A percentile compares a stretch with the other conserved stretches of the same genome.
Evolutionary conservation across 64 coral and sea anemone genomes (phyloP).

Genomic region (Dendronephthya gigantea): DNA sequence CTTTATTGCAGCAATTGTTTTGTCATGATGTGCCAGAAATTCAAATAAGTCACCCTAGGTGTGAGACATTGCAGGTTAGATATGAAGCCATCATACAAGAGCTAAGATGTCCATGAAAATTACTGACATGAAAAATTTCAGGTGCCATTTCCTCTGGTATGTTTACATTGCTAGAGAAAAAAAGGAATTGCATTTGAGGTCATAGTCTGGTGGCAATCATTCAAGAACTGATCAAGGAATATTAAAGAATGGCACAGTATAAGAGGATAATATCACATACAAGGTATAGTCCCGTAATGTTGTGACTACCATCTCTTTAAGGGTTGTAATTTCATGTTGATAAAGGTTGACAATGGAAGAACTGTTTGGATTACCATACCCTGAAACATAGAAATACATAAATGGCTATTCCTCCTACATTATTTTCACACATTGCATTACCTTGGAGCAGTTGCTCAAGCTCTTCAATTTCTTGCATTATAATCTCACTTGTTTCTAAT

Average conservation of each 20-base stretch:
- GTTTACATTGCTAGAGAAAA: background rate
- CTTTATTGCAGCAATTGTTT: background rate
- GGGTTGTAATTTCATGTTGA: background rate
- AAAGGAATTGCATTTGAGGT: background rate
- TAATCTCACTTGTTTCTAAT: background rate
- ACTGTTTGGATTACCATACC: conserved; percentile 7
- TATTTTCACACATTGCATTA: background rate
- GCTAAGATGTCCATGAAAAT: too few relatives aligned
- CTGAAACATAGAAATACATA: background rate
- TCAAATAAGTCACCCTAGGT: background rate
- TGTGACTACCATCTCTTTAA: background rate
- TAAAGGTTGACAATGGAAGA: background rate
- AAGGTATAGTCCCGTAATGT: background rate
- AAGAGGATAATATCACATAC: background rate
- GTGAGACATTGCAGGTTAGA: too few relatives aligned
- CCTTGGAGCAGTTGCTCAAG: background rate
- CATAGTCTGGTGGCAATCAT: background rate
- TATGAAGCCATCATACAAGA: too few relatives aligned
- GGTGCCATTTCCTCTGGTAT: background rate
- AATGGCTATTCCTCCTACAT: background rate
- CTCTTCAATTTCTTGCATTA: background rate
- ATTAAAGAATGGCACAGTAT: too few relatives aligned
- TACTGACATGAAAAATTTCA: too few relatives aligned
- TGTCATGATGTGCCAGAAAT: background rate
- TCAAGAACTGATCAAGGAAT: too few relatives aligned